These are phyloP conservation scores for Nymphalis urticae DNA, from an alignment of 2,888 invertebrate species.

Conservation along the genomic window DNA sequence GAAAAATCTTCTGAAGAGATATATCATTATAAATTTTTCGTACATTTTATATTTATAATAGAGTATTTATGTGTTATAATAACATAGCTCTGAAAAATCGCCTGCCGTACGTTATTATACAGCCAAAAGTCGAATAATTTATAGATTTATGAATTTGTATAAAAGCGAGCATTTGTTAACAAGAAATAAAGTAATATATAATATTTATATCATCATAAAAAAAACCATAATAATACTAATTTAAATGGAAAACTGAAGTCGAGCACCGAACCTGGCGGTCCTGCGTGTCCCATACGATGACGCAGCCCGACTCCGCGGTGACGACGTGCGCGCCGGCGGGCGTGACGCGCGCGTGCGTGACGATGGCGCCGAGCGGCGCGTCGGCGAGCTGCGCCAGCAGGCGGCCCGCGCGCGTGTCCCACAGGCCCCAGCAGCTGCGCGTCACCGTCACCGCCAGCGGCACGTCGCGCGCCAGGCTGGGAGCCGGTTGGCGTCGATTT, in stretches of 20 bases:
- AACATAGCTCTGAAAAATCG: too few relatives aligned
- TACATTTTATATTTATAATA: too few relatives aligned
- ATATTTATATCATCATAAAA: too few relatives aligned
- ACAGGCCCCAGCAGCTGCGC: slow-evolving; percentile 96
- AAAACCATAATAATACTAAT: too few relatives aligned
- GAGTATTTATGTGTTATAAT: too few relatives aligned
- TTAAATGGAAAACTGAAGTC: neutral
- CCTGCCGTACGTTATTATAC: too few relatives aligned
- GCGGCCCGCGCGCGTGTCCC: slow-evolving; percentile 93
- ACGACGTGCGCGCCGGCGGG: slow-evolving; percentile 91
- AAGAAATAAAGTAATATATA: too few relatives aligned
- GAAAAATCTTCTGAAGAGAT: too few relatives aligned
- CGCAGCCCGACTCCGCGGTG: slow-evolving; percentile 95
- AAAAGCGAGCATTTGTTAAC: too few relatives aligned
- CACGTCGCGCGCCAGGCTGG: slow-evolving; percentile 88
- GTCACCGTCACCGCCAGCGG: slow-evolving; percentile 95
- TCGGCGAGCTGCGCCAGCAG: slow-evolving; percentile 94
- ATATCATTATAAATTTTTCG: too few relatives aligned
- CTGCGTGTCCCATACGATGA: slow-evolving; percentile 90
- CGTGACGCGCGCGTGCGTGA: slow-evolving; percentile 95
- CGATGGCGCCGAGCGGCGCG: slow-evolving; percentile 95
- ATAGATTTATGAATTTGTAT: too few relatives aligned
- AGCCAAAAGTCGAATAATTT: too few relatives aligned
- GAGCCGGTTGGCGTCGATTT: neutral
- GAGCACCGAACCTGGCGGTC: slow-evolving; percentile 60